Conservation (phyloP, 2,797 vertebrate genomes). For the Spatula clypeata region DNA sequence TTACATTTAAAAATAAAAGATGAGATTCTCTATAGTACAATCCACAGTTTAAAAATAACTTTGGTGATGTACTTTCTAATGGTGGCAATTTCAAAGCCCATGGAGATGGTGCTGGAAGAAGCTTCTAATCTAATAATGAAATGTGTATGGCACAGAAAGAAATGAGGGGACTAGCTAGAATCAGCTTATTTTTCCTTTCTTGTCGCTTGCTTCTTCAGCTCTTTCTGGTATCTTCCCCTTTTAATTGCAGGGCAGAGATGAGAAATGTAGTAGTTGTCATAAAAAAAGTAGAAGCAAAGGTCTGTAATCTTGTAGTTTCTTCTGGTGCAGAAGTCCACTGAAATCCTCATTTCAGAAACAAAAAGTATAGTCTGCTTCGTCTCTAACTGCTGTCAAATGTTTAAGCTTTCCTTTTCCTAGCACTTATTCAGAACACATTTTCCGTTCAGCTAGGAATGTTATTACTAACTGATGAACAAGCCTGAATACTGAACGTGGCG, state of each 20-base stretch:
- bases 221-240: conserved; percentile 23
- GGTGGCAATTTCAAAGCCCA: conserved; percentile 66
- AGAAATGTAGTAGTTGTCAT: conserved; percentile 28
- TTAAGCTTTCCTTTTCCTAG: conserved; percentile 37
- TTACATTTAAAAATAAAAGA: conserved; percentile 35
- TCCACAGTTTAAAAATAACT: conserved; percentile 62
- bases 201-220: conserved; percentile 55
- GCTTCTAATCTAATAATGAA: conserved; percentile 65
- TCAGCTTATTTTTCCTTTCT: conserved; percentile 68
- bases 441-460: conserved; percentile 47
- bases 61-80: conserved; percentile 52
- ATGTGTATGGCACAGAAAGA: background rate
- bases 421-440: conserved; percentile 27
- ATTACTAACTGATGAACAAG: conserved; percentile 69
- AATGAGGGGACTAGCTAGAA: conserved; percentile 17
- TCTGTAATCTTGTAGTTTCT: background rate
- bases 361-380: conserved; percentile 37
- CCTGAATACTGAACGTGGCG: background rate
- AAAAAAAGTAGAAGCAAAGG: conserved; percentile 52
- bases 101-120: conserved; percentile 42
- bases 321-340: conserved; percentile 21
- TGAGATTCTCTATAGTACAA: conserved; percentile 39
- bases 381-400: conserved; percentile 35
- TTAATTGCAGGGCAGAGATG: conserved; percentile 28
- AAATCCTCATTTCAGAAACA: conserved; percentile 41